Evolutionary conservation across 2,888 invertebrate species (phyloP).

Genomic region (Patella pellucida): DNA sequence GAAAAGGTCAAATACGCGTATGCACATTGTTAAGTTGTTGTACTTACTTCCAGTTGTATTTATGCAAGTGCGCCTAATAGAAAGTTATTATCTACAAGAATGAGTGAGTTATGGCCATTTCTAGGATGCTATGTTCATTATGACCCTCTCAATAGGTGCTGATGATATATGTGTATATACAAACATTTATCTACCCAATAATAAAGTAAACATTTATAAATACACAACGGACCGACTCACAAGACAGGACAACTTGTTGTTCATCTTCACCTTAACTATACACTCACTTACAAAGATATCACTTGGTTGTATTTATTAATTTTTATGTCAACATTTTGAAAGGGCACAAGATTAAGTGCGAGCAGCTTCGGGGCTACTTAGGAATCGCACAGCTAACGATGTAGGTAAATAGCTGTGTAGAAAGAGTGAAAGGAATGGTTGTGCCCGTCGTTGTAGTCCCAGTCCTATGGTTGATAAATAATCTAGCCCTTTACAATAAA

Average conservation of each 20-base stretch:
- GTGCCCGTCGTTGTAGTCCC: neutral
- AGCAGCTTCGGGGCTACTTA: neutral
- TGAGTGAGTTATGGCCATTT: no score
- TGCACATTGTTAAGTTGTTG: no score
- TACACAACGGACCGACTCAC: neutral
- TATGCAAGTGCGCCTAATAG: no score
- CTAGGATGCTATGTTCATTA: no score
- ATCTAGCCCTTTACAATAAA: neutral
- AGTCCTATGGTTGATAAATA: neutral
- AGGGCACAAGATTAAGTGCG: neutral
- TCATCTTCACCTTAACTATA: neutral
- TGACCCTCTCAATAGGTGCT: no score
- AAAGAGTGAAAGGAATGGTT: slow-evolving; percentile 9
- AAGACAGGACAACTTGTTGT: neutral
- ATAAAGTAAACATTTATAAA: no score
- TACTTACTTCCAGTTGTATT: no score
- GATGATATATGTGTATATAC: no score
- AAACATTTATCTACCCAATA: no score
- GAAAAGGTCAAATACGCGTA: no score
- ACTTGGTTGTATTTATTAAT: neutral
- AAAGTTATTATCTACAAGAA: no score
- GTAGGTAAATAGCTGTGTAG: slow-evolving; percentile 5
- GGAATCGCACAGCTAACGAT: slow-evolving; percentile 7
- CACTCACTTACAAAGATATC: slow-evolving; percentile 2
- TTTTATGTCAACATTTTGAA: neutral